Evolutionary conservation across 2,113 vertebrate species (phyloP).

Genomic region (Cinclus cinclus): DNA sequence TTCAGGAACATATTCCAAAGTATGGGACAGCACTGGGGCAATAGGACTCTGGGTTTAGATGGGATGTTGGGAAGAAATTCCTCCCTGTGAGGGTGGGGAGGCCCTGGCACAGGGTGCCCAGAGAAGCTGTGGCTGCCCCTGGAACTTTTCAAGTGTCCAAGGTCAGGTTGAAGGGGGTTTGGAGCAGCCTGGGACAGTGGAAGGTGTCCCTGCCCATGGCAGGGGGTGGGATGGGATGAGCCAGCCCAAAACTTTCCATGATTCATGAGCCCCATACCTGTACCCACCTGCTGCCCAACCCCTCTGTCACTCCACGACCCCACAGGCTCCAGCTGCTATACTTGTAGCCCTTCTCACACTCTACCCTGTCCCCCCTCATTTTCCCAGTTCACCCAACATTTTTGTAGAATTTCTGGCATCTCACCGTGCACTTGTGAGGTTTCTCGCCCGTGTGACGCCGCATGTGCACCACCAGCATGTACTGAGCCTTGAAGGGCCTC

Average conservation of each 20-base stretch:
- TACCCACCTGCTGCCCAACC: not conserved
- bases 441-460: conserved; percentile 96
- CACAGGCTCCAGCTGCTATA: fast-evolving
- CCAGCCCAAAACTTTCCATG: not conserved
- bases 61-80: not conserved
- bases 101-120: not conserved
- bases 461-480: conserved; percentile 99
- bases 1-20: not conserved
- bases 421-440: conserved; percentile 98
- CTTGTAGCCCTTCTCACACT: fast-evolving
- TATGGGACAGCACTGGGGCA: fast-evolving
- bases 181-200: not conserved
- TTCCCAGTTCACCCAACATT: conserved; percentile 83
- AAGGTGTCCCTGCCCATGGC: not conserved
- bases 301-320: not conserved
- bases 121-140: not conserved
- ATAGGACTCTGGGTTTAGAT: not conserved
- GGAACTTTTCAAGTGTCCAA: not conserved
- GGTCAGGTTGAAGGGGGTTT: fast-evolving
- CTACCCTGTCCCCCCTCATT: not conserved
- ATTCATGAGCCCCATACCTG: not conserved
- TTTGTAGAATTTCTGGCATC: conserved; percentile 76
- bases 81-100: not conserved
- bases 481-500: conserved; percentile 97
- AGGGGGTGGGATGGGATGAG: not conserved